phyloP scores from a whole-genome alignment of 2,797 vertebrate genomes.

The Holocentrus rufus region DNA sequence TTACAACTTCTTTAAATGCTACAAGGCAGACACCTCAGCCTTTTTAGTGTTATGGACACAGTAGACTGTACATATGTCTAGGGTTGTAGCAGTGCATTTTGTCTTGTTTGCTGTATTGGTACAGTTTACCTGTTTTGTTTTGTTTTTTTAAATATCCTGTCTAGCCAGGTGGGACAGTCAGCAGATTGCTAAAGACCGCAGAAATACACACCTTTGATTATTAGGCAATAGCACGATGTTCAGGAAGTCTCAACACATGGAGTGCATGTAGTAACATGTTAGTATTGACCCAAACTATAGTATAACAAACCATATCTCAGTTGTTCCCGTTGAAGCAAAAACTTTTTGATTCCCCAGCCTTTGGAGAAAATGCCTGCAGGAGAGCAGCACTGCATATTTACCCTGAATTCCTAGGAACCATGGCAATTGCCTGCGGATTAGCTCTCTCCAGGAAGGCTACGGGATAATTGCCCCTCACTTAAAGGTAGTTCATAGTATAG shows the following conservation, averaged over 20 bases:
- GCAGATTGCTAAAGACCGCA: too few species aligned
- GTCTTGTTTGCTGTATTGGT: too few species aligned
- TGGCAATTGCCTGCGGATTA: conserved; percentile 73
- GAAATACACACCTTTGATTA: too few species aligned
- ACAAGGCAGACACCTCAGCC: not conserved
- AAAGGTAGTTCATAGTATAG: conserved; percentile 31
- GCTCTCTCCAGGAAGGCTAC: conserved; percentile 52
- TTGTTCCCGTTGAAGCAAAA: conserved; percentile 23
- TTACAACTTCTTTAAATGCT: not conserved
- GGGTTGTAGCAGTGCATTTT: too few species aligned
- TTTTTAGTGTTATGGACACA: too few species aligned
- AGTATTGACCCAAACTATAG: not conserved
- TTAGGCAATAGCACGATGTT: not conserved
- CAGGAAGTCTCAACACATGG: not conserved
- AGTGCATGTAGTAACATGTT: not conserved
- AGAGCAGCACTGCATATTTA: conserved; percentile 63
- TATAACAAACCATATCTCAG: not conserved
- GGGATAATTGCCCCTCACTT: conserved; percentile 48
- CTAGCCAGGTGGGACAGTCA: too few species aligned
- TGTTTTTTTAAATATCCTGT: not conserved
- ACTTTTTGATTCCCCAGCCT: conserved; percentile 11
- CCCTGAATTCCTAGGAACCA: conserved; percentile 72
- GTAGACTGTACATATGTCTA: too few species aligned
- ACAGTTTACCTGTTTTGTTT: not conserved
- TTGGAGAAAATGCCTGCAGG: conserved; percentile 26